Percentiles rank a stretch among this genome's conserved stretches.
phyloP scores from a whole-genome alignment of 2,888 invertebrate genomes.

The Lepeophtheirus nordmannii region DNA sequence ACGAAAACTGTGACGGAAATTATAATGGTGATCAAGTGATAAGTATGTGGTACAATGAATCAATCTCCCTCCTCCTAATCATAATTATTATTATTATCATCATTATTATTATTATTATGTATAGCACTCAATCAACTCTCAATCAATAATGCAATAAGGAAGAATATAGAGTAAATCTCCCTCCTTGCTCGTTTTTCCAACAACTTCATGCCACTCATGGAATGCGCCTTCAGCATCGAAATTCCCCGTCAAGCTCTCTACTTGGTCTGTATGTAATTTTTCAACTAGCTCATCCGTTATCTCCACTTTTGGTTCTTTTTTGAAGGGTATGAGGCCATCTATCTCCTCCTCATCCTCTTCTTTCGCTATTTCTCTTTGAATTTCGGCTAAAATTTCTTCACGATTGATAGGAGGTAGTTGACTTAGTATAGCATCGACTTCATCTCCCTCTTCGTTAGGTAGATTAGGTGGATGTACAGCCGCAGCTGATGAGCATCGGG shows the following conservation, averaged over 20 bases:
- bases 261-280: conserved; percentile 37
- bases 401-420: conserved; percentile 50
- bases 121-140: conserved; percentile 31
- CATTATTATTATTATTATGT: too few species aligned
- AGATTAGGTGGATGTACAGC: not conserved
- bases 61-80: too few species aligned
- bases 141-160: conserved; percentile 94
- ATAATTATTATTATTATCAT: too few species aligned
- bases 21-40: too few species aligned
- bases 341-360: conserved; percentile 27
- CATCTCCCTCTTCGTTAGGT: conserved; percentile 30
- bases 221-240: conserved; percentile 43
- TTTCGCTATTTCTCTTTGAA: conserved; percentile 27
- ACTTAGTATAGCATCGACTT: conserved; percentile 46
- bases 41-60: too few species aligned
- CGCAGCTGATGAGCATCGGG: not conserved
- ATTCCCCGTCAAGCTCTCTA: conserved; percentile 39
- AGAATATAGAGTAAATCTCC: conserved; percentile 71
- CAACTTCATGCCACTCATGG: conserved; percentile 80
- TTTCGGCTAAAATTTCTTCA: conserved; percentile 39
- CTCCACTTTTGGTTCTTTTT: not conserved
- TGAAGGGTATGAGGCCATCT: conserved; percentile 16
- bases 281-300: conserved; percentile 39
- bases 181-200: conserved; percentile 53
- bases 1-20: too few species aligned